Percentiles rank a stretch among this genome's conserved stretches.
Evolutionary conservation across 2,113 vertebrate genomes (phyloP).

Genomic region (Oreochromis spilurus): DNA sequence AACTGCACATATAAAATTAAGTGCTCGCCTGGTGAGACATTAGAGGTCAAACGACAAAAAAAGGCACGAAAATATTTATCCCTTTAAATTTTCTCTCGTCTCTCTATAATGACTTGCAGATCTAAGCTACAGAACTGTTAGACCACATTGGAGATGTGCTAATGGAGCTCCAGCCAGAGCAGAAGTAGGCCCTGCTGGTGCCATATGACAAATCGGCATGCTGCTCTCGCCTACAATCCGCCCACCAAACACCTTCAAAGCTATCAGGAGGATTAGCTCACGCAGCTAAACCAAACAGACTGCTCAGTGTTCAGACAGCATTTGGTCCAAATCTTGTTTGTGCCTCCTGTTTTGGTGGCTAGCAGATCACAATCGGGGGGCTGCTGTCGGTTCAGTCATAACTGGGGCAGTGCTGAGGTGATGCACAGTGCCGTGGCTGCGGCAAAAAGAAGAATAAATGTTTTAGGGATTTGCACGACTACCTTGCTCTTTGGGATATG

Average conservation of each 20-base stretch:
- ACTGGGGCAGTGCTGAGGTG: conserved; percentile 41
- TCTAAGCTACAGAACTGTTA: conserved; percentile 50
- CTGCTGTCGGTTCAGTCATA: conserved; percentile 20
- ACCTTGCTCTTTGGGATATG: conserved; percentile 59
- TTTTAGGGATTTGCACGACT: conserved; percentile 55
- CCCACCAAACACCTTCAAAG: conserved; percentile 71
- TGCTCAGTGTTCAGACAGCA: conserved; percentile 61
- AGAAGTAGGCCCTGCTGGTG: conserved; percentile 68
- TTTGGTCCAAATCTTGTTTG: conserved; percentile 56
- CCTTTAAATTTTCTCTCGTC: background rate
- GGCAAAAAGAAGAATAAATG: conserved; percentile 23
- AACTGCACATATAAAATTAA: conserved; percentile 23
- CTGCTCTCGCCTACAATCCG: conserved; percentile 70
- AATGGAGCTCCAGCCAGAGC: conserved; percentile 66
- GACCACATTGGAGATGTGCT: conserved; percentile 64
- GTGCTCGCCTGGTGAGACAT: conserved; percentile 21
- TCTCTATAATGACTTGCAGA: conserved; percentile 36
- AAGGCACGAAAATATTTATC: conserved; percentile 16
- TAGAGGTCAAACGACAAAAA: background rate
- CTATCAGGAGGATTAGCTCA: conserved; percentile 71
- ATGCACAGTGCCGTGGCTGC: conserved; percentile 2
- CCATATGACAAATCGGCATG: conserved; percentile 72
- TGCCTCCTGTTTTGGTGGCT: conserved; percentile 57
- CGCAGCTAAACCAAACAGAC: conserved; percentile 64
- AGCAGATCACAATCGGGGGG: conserved; percentile 32